Evolutionary conservation across 2,797 vertebrate species (phyloP), one percentile per base, ranked within the genome.

Genomic region (Urocyon cinereoargenteus): DNA sequence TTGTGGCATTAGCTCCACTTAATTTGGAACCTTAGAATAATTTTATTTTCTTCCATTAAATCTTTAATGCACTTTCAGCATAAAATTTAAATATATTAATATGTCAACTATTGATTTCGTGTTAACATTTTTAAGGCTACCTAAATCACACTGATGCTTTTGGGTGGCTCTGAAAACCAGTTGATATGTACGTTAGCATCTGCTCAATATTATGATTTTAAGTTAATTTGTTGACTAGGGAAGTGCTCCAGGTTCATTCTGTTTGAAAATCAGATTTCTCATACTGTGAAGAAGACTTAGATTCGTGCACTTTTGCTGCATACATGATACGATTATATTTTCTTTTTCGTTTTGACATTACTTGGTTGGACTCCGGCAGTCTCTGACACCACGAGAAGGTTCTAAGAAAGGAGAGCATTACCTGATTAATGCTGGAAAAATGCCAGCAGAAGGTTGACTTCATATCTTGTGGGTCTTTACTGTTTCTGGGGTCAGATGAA

Each of bases 1-100:
- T 98, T 98, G 90, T 97, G 95, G 70, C 26, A 85, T 88, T 97
- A 77, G 34, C 9, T 16, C 31, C 97, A 90, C 64, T 95, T 98
- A 98, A 94, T 85, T 55, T 93, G 96, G 92, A 92, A 92, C 0
- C 90, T 85, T 97, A 90, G 62, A 96, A 97, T 95, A 97, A 86
- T 70, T 98, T 97, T 97, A 90, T 95, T 98, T 94, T 97, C 70
- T 97, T 81, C 75, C n/a, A 94, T 78, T 96, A 97, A 98, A 96
- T 97, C 73, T 66, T 97, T 96, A 98, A 97, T 96, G 73, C 90
- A 97, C 93, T 98, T 98, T 97, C 36, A 98, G 92, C 93, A 95
- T 88, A 97, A 94, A 97, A 98, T 98, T 98, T 98, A 98, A 98
- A 98, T 98, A 93, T 72, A 97, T 79, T 97, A 88, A 90, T 96